These are phyloP conservation scores for Coreoperca whiteheadi DNA, from an alignment of 2,113 vertebrate species.

Conservation along the genomic window DNA sequence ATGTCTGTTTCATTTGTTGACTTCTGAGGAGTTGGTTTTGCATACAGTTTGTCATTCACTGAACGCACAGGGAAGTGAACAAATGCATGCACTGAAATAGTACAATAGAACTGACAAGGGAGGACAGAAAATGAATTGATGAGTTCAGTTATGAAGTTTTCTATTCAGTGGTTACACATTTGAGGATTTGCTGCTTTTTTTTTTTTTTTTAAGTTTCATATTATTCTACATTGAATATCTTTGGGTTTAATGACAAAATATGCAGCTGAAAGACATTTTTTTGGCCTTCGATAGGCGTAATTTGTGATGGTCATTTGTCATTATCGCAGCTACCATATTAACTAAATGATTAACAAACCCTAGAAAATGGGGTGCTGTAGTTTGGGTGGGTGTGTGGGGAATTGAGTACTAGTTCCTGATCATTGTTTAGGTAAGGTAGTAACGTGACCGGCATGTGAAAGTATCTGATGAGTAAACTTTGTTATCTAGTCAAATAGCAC, in stretches of 20 bases:
- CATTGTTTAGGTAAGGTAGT: conserved; percentile 19
- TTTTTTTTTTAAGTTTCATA: neutral
- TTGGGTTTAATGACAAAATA: neutral
- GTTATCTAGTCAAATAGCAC: conserved; percentile 45
- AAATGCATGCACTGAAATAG: neutral
- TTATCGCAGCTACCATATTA: neutral
- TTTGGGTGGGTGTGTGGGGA: neutral
- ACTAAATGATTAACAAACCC: neutral
- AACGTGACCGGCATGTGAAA: conserved; percentile 19
- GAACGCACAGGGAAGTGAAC: conserved; percentile 10
- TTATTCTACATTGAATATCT: neutral
- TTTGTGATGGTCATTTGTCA: neutral
- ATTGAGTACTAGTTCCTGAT: conserved; percentile 1
- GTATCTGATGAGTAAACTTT: conserved; percentile 24
- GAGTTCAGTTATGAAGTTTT: neutral
- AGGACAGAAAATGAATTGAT: neutral
- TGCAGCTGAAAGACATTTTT: neutral
- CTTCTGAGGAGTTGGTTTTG: conserved; percentile 2
- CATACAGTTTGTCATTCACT: conserved; percentile 12
- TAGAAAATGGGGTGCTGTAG: neutral
- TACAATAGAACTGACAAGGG: neutral
- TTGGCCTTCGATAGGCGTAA: neutral
- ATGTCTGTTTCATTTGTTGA: neutral
- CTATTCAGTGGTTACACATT: neutral
- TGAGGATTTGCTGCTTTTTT: neutral